phyloP scores from a whole-genome alignment of 1,140 invertebrate species.

The Musca domestica region DNA sequence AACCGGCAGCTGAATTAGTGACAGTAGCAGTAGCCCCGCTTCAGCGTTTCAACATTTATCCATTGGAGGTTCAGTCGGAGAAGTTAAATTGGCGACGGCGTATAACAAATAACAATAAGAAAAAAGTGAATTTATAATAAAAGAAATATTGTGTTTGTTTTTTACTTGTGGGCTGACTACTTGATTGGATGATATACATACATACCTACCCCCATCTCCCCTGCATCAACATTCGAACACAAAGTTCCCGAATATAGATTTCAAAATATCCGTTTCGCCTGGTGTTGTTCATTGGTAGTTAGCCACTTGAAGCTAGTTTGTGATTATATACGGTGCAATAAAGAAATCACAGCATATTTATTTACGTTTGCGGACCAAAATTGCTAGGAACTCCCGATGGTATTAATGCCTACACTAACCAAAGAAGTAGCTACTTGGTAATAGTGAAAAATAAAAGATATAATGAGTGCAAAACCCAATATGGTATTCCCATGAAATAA shows the following conservation, averaged over 20 bases:
- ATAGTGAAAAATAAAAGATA: background rate
- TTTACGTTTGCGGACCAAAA: background rate
- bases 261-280: conserved; percentile 23
- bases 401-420: background rate
- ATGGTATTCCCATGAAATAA: background rate
- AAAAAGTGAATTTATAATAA: conserved; percentile 13
- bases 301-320: conserved; percentile 26
- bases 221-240: background rate
- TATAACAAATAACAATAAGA: background rate
- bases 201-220: background rate
- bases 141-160: conserved; percentile 14
- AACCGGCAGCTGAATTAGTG: too few species aligned
- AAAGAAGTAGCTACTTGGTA: background rate
- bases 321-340: conserved; percentile 15
- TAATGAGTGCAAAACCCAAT: background rate
- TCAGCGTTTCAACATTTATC: too few species aligned
- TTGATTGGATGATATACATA: conserved; percentile 2
- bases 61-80: too few species aligned
- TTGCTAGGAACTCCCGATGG: background rate
- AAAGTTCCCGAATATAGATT: conserved; percentile 1
- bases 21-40: too few species aligned
- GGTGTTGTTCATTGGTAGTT: conserved; percentile 24
- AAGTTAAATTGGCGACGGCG: conserved; percentile 7
- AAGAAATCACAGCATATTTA: conserved; percentile 21
- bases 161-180: background rate